These are phyloP conservation scores for Beroe forskalii DNA, from an alignment of 37 sponge, comb jelly and placozoan species.

Conservation along the genomic window DNA sequence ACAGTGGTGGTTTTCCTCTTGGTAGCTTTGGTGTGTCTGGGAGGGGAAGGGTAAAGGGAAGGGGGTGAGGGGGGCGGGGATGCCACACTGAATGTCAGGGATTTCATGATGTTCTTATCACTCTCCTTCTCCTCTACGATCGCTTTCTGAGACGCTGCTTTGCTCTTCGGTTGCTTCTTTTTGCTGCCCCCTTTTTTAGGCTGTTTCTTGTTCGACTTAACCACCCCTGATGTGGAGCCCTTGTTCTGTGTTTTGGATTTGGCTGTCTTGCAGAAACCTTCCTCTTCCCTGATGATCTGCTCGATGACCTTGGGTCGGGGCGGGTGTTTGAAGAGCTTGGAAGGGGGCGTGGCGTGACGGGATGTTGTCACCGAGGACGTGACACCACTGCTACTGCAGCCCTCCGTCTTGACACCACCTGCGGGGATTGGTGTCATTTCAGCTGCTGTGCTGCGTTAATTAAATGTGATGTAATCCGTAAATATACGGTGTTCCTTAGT, in stretches of 20 bases:
- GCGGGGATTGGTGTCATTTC: too few species aligned
- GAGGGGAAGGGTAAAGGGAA: conserved; percentile 41
- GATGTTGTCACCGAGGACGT: neutral
- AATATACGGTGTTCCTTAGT: too few species aligned
- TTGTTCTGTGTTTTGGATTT: neutral
- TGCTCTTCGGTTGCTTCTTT: neutral
- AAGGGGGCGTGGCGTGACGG: neutral
- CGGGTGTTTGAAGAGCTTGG: conserved; percentile 5
- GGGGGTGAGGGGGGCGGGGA: conserved; percentile 30
- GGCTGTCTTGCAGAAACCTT: neutral
- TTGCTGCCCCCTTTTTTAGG: neutral
- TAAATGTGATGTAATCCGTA: too few species aligned
- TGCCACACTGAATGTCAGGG: neutral
- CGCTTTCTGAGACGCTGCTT: neutral
- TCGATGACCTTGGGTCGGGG: neutral
- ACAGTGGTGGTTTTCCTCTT: neutral
- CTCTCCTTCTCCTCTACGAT: conserved; percentile 33
- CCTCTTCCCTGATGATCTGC: conserved; percentile 19
- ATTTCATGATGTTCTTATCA: conserved; percentile 12
- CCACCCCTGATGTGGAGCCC: neutral
- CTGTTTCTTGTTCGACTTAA: neutral
- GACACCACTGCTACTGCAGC: neutral
- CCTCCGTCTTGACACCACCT: conserved; percentile 12
- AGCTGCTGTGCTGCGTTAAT: too few species aligned
- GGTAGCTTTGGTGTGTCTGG: neutral